Conservation (phyloP, 1,140 invertebrate genomes). For the Maniola jurtina region DNA sequence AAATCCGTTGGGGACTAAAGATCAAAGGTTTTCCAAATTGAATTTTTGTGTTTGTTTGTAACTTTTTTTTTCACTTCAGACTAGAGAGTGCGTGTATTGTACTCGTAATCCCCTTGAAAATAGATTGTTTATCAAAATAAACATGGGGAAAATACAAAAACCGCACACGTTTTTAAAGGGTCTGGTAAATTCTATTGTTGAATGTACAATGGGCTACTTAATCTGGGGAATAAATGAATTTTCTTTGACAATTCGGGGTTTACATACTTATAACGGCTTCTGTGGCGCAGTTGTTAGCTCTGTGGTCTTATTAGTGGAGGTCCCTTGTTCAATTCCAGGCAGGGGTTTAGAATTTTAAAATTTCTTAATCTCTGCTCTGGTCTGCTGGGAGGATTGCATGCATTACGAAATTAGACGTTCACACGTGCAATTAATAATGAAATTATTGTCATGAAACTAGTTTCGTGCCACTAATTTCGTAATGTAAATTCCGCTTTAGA, state of each 20-base stretch:
- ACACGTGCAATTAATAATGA: too few species aligned
- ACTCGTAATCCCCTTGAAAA: background rate
- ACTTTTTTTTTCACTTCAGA: background rate
- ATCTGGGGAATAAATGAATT: background rate
- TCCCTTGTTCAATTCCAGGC: too few species aligned
- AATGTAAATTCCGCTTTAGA: too few species aligned
- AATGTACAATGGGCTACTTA: background rate
- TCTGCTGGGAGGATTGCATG: too few species aligned
- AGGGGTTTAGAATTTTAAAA: too few species aligned
- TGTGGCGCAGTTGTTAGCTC: too few species aligned
- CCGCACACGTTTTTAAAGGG: background rate
- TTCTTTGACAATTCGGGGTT: background rate
- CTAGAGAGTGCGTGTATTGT: slow-evolving; percentile 1
- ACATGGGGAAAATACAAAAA: background rate
- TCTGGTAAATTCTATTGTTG: background rate
- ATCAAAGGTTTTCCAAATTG: slow-evolving; percentile 14
- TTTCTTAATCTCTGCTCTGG: too few species aligned
- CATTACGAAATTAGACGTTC: too few species aligned
- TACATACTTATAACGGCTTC: too few species aligned
- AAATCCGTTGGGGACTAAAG: slow-evolving; percentile 11
- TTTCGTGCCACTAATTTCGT: too few species aligned
- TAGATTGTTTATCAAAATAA: background rate
- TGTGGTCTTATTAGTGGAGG: too few species aligned
- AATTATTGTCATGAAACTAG: too few species aligned
- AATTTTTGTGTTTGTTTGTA: slow-evolving; percentile 11